phyloP scores from a whole-genome alignment of 2,113 vertebrate species.

The Sinosuthora webbiana region DNA sequence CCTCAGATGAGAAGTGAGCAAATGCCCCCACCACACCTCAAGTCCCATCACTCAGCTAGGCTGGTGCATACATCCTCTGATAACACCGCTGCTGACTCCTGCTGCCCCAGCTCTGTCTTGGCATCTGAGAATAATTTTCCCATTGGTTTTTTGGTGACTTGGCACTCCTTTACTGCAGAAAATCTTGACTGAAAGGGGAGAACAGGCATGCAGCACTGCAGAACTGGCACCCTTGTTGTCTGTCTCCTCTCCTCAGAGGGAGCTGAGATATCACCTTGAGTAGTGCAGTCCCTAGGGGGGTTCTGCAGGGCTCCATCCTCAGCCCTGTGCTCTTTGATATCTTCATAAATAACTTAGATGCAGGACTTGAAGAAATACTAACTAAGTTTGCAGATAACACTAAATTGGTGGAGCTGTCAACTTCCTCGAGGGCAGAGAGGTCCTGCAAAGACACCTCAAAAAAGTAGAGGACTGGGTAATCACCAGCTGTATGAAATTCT shows the following conservation, averaged over 20 bases:
- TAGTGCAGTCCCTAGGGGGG: too few species aligned
- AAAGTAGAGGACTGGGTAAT: neutral
- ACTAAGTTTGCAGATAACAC: neutral
- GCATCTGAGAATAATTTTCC: neutral
- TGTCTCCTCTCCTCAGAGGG: neutral
- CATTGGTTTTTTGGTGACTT: accelerated
- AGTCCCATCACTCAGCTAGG: neutral
- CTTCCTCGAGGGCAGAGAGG: accelerated
- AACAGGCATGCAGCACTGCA: neutral
- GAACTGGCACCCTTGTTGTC: neutral
- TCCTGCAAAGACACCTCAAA: accelerated
- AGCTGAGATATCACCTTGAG: neutral
- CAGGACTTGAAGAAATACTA: neutral
- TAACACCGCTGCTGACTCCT: neutral
- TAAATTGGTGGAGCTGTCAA: neutral
- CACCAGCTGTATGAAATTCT: neutral
- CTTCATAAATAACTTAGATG: neutral
- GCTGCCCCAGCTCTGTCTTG: neutral
- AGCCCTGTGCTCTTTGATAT: accelerated
- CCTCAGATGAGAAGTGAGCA: neutral
- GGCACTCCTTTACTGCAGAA: neutral
- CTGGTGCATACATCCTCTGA: neutral
- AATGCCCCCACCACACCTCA: neutral
- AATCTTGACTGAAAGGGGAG: neutral
- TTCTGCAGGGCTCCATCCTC: neutral